These are phyloP conservation scores for Tenthredo mesomela DNA, from an alignment of 2,888 invertebrate species.

Conservation along the genomic window DNA sequence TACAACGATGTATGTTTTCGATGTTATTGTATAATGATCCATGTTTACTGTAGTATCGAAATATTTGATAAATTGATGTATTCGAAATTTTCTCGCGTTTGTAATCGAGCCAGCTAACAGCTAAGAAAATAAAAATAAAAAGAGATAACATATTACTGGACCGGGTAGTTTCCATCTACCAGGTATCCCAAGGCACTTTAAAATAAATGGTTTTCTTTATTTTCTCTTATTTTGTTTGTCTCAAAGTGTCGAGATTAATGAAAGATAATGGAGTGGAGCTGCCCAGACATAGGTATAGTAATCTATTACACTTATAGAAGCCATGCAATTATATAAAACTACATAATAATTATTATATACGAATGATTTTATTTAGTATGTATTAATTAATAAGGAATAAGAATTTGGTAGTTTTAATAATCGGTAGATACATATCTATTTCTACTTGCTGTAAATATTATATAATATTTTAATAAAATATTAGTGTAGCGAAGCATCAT, in stretches of 20 bases:
- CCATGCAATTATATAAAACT: slow-evolving; percentile 34
- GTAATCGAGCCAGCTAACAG: not conserved
- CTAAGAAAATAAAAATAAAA: not conserved
- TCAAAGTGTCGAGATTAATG: not conserved
- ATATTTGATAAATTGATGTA: not conserved
- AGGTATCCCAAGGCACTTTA: not conserved
- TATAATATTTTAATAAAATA: slow-evolving; percentile 75
- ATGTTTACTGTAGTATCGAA: not conserved
- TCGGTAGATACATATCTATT: slow-evolving; percentile 24
- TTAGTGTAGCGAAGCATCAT: slow-evolving; percentile 58
- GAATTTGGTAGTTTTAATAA: slow-evolving; percentile 32
- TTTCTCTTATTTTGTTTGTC: not conserved
- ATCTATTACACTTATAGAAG: slow-evolving; percentile 26
- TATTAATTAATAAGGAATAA: slow-evolving; percentile 49
- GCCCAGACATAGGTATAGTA: not conserved
- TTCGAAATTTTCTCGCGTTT: not conserved
- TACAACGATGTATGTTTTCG: slow-evolving; percentile 1
- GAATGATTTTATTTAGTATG: slow-evolving; percentile 44
- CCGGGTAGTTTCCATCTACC: slow-evolving; percentile 9
- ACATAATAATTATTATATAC: slow-evolving; percentile 16
- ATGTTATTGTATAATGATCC: not conserved
- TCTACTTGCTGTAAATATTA: slow-evolving; percentile 74
- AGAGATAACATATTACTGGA: not conserved
- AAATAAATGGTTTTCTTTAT: not conserved
- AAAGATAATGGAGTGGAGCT: slow-evolving; percentile 21